Base-by-base conservation (phyloP, 2,888 invertebrate species). In the Tipula lateralis region DNA sequence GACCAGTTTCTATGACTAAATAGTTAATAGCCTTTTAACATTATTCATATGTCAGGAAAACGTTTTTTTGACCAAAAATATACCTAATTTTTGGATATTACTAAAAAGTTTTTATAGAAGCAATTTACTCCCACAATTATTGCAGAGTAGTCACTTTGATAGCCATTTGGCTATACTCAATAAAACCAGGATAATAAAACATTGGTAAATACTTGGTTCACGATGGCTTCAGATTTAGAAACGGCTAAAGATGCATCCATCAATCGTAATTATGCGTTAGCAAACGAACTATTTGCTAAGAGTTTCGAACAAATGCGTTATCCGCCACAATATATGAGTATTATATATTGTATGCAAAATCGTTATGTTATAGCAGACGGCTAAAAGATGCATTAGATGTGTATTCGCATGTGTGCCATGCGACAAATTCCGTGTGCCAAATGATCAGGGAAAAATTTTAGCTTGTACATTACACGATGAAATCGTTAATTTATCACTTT, bases 301-400 rank as follows among this genome's bases (percentile, higher is more conserved):
- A 89, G 89, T 85, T 86, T 91, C 12, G 16, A 82, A 16, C 30
- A 82, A 19, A 30, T 82, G 30, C 82, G 82, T 82, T 82, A 82
- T 82, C 82, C 82, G 16, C 82, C 82, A 19, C 29, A 82, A n/a
- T 30, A n/a, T n/a, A n/a, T 16, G 82, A 82, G n/a, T 82, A 82
- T 9, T 89, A 91, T 80, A 90, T 91, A 85, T 89, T 91, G 30
- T 91, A 92, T 86, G 92, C 91, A 5, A 92, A 92, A 86, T 91
- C 91, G 0, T 87, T 92, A 86, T 91, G 91, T 1, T 89, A 89
- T 12, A 90, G 90, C 86, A 92, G 92, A n/a, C 89, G 90, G 7
- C 86, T 92, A 24, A 88, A 89, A 29, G 91, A 92, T 85, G 91
- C 92, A 9, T 88, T 92, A 83, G 91, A 91, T 86, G 90, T 92